These are phyloP conservation scores for Grus americana DNA, from an alignment of 2,113 vertebrate species.

Conservation along the genomic window DNA sequence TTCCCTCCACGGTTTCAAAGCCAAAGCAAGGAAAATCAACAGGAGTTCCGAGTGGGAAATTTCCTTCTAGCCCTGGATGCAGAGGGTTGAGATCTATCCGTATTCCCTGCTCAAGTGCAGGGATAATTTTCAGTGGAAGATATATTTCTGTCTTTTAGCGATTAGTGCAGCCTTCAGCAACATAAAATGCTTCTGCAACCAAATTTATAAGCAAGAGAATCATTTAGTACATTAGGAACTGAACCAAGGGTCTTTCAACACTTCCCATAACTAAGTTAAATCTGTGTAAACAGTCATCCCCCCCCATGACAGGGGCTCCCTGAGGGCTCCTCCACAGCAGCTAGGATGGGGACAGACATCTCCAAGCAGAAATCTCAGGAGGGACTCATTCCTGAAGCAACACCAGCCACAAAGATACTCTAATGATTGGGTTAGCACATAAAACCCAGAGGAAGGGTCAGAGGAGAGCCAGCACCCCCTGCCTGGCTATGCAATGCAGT, in stretches of 20 bases:
- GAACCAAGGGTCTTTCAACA: background rate
- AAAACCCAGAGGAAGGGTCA: background rate
- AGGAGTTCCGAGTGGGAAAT: background rate
- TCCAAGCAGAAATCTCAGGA: background rate
- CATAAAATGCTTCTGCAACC: background rate
- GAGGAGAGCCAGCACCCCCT: background rate
- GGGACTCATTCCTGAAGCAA: background rate
- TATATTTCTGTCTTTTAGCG: background rate
- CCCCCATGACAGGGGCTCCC: background rate
- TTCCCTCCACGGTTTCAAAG: background rate
- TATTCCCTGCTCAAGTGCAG: background rate
- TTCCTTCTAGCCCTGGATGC: background rate
- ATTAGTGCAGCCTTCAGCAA: background rate
- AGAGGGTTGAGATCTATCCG: background rate
- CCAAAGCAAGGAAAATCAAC: background rate
- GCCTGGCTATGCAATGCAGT: background rate
- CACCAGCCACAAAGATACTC: background rate
- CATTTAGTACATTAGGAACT: background rate
- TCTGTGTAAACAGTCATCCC: background rate
- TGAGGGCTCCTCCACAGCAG: background rate
- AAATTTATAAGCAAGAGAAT: background rate
- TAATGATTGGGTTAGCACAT: background rate
- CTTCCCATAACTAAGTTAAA: background rate
- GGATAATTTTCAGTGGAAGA: background rate
- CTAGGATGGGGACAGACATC: too few relatives aligned